Conservation (phyloP, 2,888 invertebrate species). For the Sesia apiformis region DNA sequence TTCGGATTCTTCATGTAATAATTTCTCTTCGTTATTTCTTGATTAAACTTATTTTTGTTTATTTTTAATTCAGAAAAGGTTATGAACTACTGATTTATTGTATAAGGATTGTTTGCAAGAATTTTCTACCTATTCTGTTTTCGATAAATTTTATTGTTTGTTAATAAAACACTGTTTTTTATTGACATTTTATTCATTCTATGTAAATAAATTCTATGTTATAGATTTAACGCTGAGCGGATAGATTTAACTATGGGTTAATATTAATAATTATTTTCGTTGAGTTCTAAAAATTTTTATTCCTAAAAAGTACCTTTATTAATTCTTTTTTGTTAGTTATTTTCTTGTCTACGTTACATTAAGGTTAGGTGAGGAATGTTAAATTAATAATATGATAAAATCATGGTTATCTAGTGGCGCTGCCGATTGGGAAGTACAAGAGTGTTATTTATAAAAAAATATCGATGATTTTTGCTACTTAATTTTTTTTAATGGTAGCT, state of each 20-base stretch:
- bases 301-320: conserved; percentile 65
- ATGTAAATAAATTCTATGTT: conserved; percentile 26
- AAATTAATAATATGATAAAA: conserved; percentile 33
- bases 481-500: conserved; percentile 38
- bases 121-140: conserved; percentile 15
- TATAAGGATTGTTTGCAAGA: background rate
- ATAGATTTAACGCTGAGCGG: conserved; percentile 48
- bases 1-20: background rate
- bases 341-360: conserved; percentile 40
- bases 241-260: conserved; percentile 37
- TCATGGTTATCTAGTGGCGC: conserved; percentile 19
- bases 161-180: conserved; percentile 14
- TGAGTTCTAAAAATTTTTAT: conserved; percentile 62
- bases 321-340: conserved; percentile 47
- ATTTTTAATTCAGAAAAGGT: background rate
- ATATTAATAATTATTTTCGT: conserved; percentile 37
- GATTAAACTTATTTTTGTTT: background rate
- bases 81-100: background rate
- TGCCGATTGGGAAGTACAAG: conserved; percentile 47
- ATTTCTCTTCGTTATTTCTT: background rate
- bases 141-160: conserved; percentile 20
- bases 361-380: conserved; percentile 28
- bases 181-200: conserved; percentile 18
- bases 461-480: conserved; percentile 42
- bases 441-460: conserved; percentile 40